Evolutionary conservation across 2,888 invertebrate species (phyloP).

Genomic region (Athalia cordata): DNA sequence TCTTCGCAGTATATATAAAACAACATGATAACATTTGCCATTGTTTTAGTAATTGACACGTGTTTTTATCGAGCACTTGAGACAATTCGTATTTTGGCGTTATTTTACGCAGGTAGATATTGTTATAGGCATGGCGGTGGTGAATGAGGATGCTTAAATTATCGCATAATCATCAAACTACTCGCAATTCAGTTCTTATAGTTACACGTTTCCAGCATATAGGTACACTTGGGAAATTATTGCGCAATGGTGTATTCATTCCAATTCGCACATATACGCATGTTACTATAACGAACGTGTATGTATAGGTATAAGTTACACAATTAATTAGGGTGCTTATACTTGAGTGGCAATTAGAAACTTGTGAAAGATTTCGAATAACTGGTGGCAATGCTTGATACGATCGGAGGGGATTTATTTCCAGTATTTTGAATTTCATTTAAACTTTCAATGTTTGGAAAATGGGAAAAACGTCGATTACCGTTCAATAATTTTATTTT

Average conservation of each 20-base stretch:
- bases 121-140: neutral
- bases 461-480: neutral
- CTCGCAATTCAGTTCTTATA: too few relatives aligned
- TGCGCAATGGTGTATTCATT: constrained; percentile 17
- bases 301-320: neutral
- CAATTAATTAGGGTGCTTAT: constrained; percentile 19
- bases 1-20: neutral
- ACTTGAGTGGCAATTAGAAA: constrained; percentile 24
- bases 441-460: neutral
- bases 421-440: neutral
- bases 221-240: constrained; percentile 11
- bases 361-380: constrained; percentile 7
- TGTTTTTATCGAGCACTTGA: neutral
- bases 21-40: neutral
- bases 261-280: neutral
- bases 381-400: neutral
- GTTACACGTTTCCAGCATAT: too few relatives aligned
- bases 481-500: neutral
- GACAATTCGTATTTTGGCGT: neutral
- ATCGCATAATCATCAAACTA: too few relatives aligned
- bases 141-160: neutral
- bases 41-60: neutral
- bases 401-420: neutral
- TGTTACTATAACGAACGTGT: too few relatives aligned
- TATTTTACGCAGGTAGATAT: neutral